Conservation (phyloP, 2,113 vertebrate genomes). For the Cacatua alba region DNA sequence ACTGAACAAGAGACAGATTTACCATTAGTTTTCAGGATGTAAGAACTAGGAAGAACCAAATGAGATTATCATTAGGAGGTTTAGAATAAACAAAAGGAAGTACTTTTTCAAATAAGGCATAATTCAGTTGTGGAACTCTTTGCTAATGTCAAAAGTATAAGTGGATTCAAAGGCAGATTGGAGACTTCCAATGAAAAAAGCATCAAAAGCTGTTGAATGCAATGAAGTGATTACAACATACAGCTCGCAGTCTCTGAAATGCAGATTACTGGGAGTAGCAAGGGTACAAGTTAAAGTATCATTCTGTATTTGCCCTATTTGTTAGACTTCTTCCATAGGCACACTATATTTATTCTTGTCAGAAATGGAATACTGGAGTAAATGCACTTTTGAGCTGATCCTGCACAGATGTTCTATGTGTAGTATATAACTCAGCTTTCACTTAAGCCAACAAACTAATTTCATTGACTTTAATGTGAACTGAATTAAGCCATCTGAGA, state of each 20-base stretch:
- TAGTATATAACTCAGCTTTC: neutral
- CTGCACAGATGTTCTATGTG: neutral
- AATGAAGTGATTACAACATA: neutral
- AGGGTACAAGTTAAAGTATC: neutral
- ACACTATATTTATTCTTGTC: neutral
- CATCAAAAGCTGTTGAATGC: neutral
- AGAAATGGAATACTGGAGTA: neutral
- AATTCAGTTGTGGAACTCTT: constrained; percentile 23
- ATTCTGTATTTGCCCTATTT: neutral
- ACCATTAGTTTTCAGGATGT: neutral
- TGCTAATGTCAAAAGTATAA: neutral
- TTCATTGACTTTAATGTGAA: neutral
- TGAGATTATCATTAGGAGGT: neutral
- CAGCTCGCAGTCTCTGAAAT: neutral
- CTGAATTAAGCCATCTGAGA: neutral
- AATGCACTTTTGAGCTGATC: neutral
- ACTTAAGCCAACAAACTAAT: neutral
- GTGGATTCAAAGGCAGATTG: constrained; percentile 23
- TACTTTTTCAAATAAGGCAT: constrained; percentile 17
- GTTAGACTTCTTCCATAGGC: neutral
- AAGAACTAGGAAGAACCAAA: constrained; percentile 23
- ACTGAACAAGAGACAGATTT: neutral
- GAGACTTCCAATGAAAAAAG: constrained; percentile 25
- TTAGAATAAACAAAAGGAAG: constrained; percentile 46
- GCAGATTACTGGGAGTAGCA: neutral